Conservation (phyloP, 2,888 invertebrate species). For the Serrognathus titanus region DNA sequence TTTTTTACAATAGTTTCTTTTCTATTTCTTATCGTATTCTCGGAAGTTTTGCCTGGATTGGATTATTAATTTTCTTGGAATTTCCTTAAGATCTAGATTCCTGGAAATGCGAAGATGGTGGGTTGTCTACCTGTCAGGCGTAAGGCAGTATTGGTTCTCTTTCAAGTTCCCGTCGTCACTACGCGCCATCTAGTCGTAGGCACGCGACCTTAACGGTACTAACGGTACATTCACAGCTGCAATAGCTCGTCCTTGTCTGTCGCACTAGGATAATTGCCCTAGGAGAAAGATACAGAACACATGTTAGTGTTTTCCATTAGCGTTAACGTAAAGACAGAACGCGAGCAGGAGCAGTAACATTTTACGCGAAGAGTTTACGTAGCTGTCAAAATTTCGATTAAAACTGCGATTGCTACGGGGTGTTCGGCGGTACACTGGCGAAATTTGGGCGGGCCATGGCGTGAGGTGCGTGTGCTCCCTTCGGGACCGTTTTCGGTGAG, state of each 20-base stretch:
- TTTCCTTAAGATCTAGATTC: too few relatives aligned
- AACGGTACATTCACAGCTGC: constrained; percentile 22
- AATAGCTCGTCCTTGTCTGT: constrained; percentile 1
- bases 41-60: too few relatives aligned
- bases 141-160: neutral
- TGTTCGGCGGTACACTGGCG: neutral
- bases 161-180: too few relatives aligned
- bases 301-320: constrained; percentile 9
- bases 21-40: too few relatives aligned
- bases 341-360: constrained; percentile 1
- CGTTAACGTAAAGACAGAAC: constrained; percentile 5
- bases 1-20: too few relatives aligned
- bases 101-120: too few relatives aligned
- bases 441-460: neutral
- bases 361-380: neutral
- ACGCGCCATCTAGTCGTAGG: constrained; percentile 11
- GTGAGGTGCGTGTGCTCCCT: constrained; percentile 1
- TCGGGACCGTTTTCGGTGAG: neutral
- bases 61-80: too few relatives aligned
- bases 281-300: constrained; percentile 12
- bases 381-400: constrained; percentile 10
- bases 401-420: neutral
- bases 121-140: neutral
- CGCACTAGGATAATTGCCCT: neutral
- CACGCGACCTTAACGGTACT: constrained; percentile 9